A percentile compares a stretch with the other conserved stretches of the same genome.
phyloP scores from a whole-genome alignment of 1,140 invertebrate species.

The Prorops nasuta region DNA sequence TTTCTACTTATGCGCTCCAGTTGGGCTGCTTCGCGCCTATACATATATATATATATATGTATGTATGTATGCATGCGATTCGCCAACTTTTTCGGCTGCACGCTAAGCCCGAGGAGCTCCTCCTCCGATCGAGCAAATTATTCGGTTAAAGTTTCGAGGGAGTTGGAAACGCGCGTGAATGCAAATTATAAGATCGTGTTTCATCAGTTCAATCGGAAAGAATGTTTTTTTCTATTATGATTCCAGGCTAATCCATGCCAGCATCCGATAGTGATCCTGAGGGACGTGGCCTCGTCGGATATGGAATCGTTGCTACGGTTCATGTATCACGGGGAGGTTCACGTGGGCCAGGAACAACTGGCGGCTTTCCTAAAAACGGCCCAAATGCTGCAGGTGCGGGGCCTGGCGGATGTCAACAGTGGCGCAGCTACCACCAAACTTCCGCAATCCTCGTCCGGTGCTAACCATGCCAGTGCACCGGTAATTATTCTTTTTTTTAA shows the following conservation, averaged over 20 bases:
- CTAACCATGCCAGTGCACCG: conserved; percentile 50
- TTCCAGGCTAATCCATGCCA: conserved; percentile 84
- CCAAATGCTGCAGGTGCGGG: conserved; percentile 86
- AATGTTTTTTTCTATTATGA: conserved; percentile 16
- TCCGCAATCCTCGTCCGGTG: conserved; percentile 45
- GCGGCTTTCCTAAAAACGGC: conserved; percentile 86
- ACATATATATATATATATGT: conserved; percentile 21
- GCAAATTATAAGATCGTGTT: no score
- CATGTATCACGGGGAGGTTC: conserved; percentile 94
- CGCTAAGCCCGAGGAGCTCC: no score
- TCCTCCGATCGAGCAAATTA: not conserved
- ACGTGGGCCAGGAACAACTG: conserved; percentile 86
- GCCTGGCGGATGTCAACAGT: conserved; percentile 79
- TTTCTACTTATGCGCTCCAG: conserved; percentile 50
- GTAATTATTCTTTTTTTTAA: conserved; percentile 45
- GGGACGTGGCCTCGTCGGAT: conserved; percentile 84
- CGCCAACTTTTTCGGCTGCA: not conserved
- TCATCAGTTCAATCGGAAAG: conserved; percentile 1
- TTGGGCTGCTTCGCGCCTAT: conserved; percentile 47
- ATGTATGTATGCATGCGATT: not conserved
- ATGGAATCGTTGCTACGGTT: conserved; percentile 89
- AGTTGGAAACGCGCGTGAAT: no score
- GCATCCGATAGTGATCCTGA: conserved; percentile 89
- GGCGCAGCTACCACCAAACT: conserved; percentile 55
- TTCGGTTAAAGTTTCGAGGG: no score